Evolutionary conservation across 2,888 invertebrate species (phyloP), one percentile per base, ranked within the genome.

Genomic region (Drosophila ezoana): DNA sequence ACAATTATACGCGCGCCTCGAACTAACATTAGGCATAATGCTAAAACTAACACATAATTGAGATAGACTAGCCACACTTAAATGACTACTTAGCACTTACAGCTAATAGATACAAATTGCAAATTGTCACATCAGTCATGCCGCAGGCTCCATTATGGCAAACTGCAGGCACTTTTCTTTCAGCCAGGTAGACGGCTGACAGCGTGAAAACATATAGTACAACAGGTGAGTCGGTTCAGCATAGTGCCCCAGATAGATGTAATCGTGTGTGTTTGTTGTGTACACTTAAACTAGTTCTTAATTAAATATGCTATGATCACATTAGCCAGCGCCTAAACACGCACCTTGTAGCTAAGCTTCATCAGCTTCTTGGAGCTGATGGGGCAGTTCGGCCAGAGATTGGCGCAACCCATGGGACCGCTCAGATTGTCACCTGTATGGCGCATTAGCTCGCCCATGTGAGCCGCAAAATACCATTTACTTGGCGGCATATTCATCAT

Each of bases 381-480:
- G 10, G 92, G 92, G 71, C 92, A 92, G 58, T 88, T 91, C 3
- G 92, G 92, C 92, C 92, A 92, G 5, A 92, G 77, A 69, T 92
- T 91, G 35, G 92, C 92, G 81, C 92, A 92, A 4, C 92, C 92
- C 74, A 91, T 90, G 13, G 92, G 91, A 41, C 92, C 92, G 49
- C 92, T 92, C 10, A 90, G 62, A 49, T 89, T 85, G 65, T 92
- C 92, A 9, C 90, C 90, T 0, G 92, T 92, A 48, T 91, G 90
- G 2, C 90, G 90, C 63, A 92, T 78, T n/a, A 92, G 64, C 65
- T 92, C 92, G 8, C 92, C 92, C 92, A 92, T 92, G 44, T 92
- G 92, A 5, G 92, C 91, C 1, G 92, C 92, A 76, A 92, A 92
- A 65, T 92, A 92, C 92, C 92, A 92, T 70, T 91, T 92, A 49